Percentiles rank a stretch among this genome's conserved stretches.
phyloP scores from a whole-genome alignment of 2,888 invertebrate genomes.

The Polymixis flavicincta region DNA sequence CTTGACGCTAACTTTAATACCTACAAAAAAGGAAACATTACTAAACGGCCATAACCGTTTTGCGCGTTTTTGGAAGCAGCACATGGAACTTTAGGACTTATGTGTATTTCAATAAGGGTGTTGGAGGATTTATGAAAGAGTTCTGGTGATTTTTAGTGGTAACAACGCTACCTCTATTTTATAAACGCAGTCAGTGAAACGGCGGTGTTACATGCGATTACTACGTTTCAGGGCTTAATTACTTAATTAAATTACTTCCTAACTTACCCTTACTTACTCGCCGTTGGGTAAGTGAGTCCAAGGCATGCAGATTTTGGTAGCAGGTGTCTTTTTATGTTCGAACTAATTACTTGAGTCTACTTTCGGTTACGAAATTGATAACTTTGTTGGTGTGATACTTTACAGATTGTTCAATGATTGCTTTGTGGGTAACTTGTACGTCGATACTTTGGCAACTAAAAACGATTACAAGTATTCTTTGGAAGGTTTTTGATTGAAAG shows the following conservation, averaged over 20 bases:
- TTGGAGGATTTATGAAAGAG: constrained; percentile 11
- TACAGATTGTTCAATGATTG: constrained; percentile 1
- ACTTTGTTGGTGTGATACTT: constrained; percentile 6
- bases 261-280: constrained; percentile 67
- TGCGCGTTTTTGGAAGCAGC: constrained; percentile 51
- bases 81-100: constrained; percentile 59
- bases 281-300: constrained; percentile 59
- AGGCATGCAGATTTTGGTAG: constrained; percentile 36
- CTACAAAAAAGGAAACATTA: constrained; percentile 76
- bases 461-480: neutral
- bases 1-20: constrained; percentile 82
- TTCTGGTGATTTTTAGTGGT: constrained; percentile 36
- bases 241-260: constrained; percentile 81
- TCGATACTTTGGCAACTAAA: neutral
- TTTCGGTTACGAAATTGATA: neutral
- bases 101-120: constrained; percentile 37
- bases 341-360: constrained; percentile 20
- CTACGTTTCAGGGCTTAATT: constrained; percentile 79
- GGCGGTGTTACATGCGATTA: constrained; percentile 80
- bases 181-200: constrained; percentile 72
- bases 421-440: neutral
- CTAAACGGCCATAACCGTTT: constrained; percentile 68
- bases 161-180: constrained; percentile 66
- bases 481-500: neutral
- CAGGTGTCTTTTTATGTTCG: constrained; percentile 40